Conservation (phyloP, 2,888 invertebrate genomes). For the Parnassius apollo region DNA sequence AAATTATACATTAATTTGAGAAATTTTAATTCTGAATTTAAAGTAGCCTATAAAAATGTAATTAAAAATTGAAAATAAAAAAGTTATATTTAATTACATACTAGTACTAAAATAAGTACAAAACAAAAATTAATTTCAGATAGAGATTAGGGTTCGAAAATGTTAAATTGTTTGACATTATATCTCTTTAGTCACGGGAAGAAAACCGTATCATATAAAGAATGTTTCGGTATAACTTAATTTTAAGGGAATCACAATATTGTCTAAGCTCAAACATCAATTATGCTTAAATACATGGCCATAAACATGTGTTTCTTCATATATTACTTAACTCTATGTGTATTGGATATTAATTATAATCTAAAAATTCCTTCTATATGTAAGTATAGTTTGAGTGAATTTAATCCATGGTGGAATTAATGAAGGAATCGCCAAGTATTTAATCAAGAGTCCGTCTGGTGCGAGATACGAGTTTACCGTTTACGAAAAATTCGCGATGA, state of each 20-base stretch:
- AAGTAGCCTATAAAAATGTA: neutral
- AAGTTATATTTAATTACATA: neutral
- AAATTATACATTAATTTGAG: no score
- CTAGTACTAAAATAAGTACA: neutral
- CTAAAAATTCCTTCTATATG: slow-evolving; percentile 13
- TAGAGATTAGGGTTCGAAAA: neutral
- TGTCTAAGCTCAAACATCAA: slow-evolving; percentile 21
- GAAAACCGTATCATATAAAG: neutral
- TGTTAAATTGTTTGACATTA: no score
- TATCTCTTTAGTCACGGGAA: neutral
- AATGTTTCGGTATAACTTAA: slow-evolving; percentile 3
- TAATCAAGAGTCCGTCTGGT: neutral
- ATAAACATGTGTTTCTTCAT: slow-evolving; percentile 24
- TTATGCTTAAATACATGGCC: slow-evolving; percentile 19
- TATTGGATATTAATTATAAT: slow-evolving; percentile 7
- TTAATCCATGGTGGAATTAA: neutral
- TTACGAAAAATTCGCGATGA: no score
- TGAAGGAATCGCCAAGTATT: slow-evolving; percentile 3
- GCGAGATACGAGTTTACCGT: no score
- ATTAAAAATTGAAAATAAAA: neutral
- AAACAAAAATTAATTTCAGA: neutral
- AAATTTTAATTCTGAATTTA: no score
- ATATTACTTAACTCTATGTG: slow-evolving; percentile 15
- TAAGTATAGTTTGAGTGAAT: slow-evolving; percentile 19
- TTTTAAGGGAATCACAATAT: slow-evolving; percentile 15